Evolutionary conservation across 2,113 vertebrate genomes (phyloP), one percentile per base, ranked within the genome.

Genomic region (Mastomys coucha): DNA sequence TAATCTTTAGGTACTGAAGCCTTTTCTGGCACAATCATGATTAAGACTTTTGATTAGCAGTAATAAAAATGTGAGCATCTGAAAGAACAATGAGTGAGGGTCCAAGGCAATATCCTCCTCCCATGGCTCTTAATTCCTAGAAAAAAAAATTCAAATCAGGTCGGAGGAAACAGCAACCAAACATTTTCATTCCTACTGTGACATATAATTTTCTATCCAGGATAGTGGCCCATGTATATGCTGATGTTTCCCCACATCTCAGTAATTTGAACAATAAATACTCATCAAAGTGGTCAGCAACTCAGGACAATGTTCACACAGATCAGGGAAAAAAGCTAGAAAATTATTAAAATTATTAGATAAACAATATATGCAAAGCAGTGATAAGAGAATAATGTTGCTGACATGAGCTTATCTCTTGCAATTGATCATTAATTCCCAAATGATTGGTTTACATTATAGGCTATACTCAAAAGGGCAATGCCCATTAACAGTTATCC

Each of bases 261-360:
- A 65, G 51, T 73, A 81, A 88, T 93, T 73, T 89, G 56, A 70
- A 90, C 28, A 65, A 51, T 22, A 80, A 49, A 39, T n/a, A 26
- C 22, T 3, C 5, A 0, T 45, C 42, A 75, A 92, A 95, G 73
- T 60, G 96, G 11, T 56, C 60, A 49, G 11, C 67, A n/a, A 45
- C 12, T 94, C 60, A 91, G 70, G 39, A 93, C 96, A 97, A 22
- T 90, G 75, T 97, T 76, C 39, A 94, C 69, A 45, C 28, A 75
- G 26, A 89, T 70, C 36, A 51, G 1, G 53, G 87, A 96, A 31
- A 49, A 88, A 88, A 77, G 81, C 45, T 96, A 91, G 28, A 56
- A 91, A 86, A 49, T 4, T 49, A 45, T 22, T 94, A 65, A 91
- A 88, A 69, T 5, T 45, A 42, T 19, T 93, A 69, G 53, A 33